Evolutionary conservation across 2,797 vertebrate genomes (phyloP), one percentile per base, ranked within the genome.

Genomic region (Cryptoblepharus egeriae): DNA sequence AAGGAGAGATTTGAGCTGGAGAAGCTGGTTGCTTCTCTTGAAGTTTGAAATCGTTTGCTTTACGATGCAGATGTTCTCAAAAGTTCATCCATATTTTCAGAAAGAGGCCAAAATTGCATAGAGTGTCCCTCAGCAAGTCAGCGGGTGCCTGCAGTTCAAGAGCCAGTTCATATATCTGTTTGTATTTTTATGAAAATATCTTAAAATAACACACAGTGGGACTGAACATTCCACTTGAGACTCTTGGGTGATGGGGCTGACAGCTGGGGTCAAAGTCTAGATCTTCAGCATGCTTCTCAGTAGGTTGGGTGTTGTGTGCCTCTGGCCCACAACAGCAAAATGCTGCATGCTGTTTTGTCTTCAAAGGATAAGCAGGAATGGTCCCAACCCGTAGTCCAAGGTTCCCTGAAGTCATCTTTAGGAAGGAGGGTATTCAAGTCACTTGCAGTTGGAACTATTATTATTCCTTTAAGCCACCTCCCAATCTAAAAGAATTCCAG

Each of bases 161-260:
- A 76, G 37, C 18, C 60, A 60, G 55, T 60, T 75, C 57, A 63
- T 76, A 45, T 76, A 64, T 76, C 74, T 39, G 16, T 75, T 49
- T 30, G 60, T 63, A 20, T 16, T 64, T 73, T 82, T 11, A 24
- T 6, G 55, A 78, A 30, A 49, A 5, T 28, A 6, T 70, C 69
- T 74, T 81, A 60, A 42, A 39, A 32, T 6, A 57, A 57, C 16
- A 72, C 32, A 70, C 30, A 30, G n/a, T 6, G 55, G 18, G 68
- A 11, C 52, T 28, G 57, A 57, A 28, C n/a, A 61, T 57, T 75
- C 9, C 22, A 52, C 35, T 49, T 26, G 78, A 39, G 57, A 80
- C 24, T 26, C 39, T 61, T 24, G 28, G 68, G 20, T 71, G 78
- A 45, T 1, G 24, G 35, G 32, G 39, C 55, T 60, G 35, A 11